These are phyloP conservation scores for Megaceryle alcyon DNA, from an alignment of 2,797 vertebrate species.

Conservation along the genomic window DNA sequence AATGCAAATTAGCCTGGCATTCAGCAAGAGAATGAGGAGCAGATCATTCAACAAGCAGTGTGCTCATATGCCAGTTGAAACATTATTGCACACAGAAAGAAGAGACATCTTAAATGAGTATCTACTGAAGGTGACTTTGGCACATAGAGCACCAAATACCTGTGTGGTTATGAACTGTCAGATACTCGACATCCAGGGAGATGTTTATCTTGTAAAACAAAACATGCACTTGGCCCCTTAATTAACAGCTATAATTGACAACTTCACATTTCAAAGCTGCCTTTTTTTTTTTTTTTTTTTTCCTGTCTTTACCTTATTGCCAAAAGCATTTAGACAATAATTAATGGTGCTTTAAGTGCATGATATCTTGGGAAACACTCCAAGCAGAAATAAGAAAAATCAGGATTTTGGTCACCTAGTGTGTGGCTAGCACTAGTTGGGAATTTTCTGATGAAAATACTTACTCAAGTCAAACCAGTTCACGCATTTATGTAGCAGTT, in stretches of 20 bases:
- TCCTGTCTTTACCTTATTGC: conserved; percentile 58
- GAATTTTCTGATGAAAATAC: not conserved
- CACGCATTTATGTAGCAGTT: not conserved
- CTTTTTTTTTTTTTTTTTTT: conserved; percentile 29
- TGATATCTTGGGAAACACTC: conserved; percentile 39
- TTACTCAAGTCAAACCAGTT: not conserved
- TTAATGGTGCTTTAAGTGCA: conserved; percentile 71
- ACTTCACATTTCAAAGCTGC: conserved; percentile 68
- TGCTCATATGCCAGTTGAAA: not conserved
- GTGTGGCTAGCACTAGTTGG: not conserved
- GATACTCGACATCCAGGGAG: conserved; percentile 76
- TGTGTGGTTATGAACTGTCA: conserved; percentile 73
- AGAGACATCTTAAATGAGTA: not conserved
- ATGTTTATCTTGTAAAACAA: conserved; percentile 83
- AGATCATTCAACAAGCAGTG: not conserved
- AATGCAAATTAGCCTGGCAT: not conserved
- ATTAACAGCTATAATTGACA: conserved; percentile 81
- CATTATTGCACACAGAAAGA: not conserved
- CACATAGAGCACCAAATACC: conserved; percentile 50
- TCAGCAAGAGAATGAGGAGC: not conserved
- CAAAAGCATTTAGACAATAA: conserved; percentile 77
- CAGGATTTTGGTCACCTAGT: not conserved
- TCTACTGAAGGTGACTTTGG: not conserved
- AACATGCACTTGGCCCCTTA: conserved; percentile 78
- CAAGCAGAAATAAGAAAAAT: not conserved